phyloP scores from a whole-genome alignment of 2,113 vertebrate genomes.

The Falcunculus frontatus region DNA sequence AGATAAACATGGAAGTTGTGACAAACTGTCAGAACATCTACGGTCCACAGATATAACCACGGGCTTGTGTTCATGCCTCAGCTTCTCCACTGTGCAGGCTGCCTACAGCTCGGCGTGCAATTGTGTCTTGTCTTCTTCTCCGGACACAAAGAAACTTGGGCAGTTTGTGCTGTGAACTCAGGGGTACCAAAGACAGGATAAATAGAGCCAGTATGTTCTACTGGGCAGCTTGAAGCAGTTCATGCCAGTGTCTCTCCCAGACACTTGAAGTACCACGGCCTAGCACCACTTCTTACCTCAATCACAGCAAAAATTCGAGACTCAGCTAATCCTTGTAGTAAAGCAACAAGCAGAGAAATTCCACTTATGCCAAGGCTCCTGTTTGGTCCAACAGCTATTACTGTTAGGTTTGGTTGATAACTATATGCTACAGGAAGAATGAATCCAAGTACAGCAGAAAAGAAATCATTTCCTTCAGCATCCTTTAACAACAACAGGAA shows the following conservation, averaged over 20 bases:
- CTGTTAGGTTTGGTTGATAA: constrained; percentile 80
- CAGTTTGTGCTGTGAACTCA: not conserved
- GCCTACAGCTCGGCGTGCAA: fast-evolving
- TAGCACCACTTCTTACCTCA: constrained; percentile 71
- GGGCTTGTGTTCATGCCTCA: fast-evolving
- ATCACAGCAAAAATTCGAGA: constrained; percentile 79
- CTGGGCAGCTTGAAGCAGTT: not conserved
- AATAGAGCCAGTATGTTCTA: not conserved
- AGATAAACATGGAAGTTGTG: not conserved
- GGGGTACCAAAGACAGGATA: not conserved
- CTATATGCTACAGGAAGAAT: constrained; percentile 87
- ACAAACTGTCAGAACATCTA: not conserved
- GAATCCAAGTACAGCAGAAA: constrained; percentile 74
- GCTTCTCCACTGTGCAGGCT: not conserved
- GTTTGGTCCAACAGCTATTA: constrained; percentile 71
- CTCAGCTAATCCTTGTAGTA: constrained; percentile 79
- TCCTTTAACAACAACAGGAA: constrained; percentile 53
- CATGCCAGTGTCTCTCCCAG: not conserved
- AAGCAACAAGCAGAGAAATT: constrained; percentile 77
- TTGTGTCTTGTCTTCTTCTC: not conserved
- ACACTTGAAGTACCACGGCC: not conserved
- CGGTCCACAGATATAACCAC: not conserved
- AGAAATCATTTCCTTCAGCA: constrained; percentile 70
- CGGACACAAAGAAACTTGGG: not conserved
- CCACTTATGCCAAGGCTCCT: constrained; percentile 49